Base-by-base conservation (phyloP, 1,140 invertebrate genomes). In the Drosophila littoralis region DNA sequence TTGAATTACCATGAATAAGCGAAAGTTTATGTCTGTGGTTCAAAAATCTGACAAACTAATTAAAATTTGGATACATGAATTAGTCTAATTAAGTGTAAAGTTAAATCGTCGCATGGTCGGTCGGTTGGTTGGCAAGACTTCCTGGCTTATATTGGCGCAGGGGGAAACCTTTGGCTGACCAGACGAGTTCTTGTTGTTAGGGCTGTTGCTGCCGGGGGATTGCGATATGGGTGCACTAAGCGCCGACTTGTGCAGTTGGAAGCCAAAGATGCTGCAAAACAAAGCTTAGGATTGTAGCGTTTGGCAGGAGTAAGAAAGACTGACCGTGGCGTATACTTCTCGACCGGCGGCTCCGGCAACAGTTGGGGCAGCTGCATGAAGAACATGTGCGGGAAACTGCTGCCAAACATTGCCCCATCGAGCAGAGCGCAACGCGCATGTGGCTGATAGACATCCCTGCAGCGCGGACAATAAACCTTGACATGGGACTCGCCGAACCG, bases 361-460 rank as follows among this genome's bases (percentile, higher is more conserved):
- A 75, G 33, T 0, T 66, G 12, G 22, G 72, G 72, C 45, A 59
- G 0, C 17, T 52, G 45, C 76, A 78, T 78, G 17, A 90, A 82
- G 12, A 90, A 90, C 79, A 90, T 82, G 9, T 90, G 86, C 6
- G 86, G 86, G 43, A 90, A 90, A 0, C 79, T 63, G n/a, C 51
- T 45, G 7, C 86, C 86, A 2, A 90, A 90, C 50, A 74, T 78
- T 12, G 81, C 79, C 0, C 86, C 86, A 64, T 86, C 86, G n/a
- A 90, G 48, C 10, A 54, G 7, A 1, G 22, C 40, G 7, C 52
- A 67, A 7, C 40, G 58, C 4, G 60, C 38, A 12, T 45, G n/a
- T 6, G 85, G 88, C 32, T 66, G 40, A 43, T 68, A 90, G 7
- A 90, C 17, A 22, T 90, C 79, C 5, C 35, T 7, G 9, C 86